These are phyloP conservation scores for Nemotelus nigrinus DNA, from an alignment of 2,888 invertebrate genomes.

Conservation along the genomic window DNA sequence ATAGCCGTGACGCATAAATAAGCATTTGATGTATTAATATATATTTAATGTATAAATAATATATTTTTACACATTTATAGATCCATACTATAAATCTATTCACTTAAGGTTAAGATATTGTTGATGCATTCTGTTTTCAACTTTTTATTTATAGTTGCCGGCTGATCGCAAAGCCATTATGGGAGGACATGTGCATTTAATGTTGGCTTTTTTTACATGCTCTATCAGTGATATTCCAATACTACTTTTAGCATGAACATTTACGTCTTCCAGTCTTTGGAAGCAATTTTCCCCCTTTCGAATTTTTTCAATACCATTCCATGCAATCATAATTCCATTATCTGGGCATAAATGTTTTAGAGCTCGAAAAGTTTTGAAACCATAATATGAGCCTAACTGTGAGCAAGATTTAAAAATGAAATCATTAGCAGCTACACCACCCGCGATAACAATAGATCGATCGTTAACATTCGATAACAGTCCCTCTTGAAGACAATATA, in stretches of 20 bases:
- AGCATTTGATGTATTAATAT: no score
- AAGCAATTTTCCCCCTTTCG: constrained; percentile 49
- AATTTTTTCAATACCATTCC: constrained; percentile 91
- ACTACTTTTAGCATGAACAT: constrained; percentile 59
- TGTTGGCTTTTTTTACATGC: constrained; percentile 55
- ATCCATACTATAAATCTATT: no score
- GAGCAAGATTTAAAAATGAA: constrained; percentile 78
- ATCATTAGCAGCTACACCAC: constrained; percentile 95
- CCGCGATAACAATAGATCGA: constrained; percentile 79
- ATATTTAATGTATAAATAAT: no score
- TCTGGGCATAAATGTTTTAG: constrained; percentile 91
- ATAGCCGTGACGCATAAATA: no score
- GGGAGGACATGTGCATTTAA: constrained; percentile 60
- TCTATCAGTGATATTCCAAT: constrained; percentile 56
- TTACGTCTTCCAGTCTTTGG: constrained; percentile 67
- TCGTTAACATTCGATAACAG: constrained; percentile 64
- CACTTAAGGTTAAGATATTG: no score
- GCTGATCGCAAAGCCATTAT: no score
- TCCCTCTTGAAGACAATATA: constrained; percentile 72
- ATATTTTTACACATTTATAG: no score
- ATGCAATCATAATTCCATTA: constrained; percentile 99
- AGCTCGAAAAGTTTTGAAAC: constrained; percentile 77
- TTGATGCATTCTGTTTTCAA: no score
- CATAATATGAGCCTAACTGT: constrained; percentile 73
- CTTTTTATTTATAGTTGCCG: no score